Base-by-base conservation (phyloP, 2,113 vertebrate genomes). In the Microcebus murinus region DNA sequence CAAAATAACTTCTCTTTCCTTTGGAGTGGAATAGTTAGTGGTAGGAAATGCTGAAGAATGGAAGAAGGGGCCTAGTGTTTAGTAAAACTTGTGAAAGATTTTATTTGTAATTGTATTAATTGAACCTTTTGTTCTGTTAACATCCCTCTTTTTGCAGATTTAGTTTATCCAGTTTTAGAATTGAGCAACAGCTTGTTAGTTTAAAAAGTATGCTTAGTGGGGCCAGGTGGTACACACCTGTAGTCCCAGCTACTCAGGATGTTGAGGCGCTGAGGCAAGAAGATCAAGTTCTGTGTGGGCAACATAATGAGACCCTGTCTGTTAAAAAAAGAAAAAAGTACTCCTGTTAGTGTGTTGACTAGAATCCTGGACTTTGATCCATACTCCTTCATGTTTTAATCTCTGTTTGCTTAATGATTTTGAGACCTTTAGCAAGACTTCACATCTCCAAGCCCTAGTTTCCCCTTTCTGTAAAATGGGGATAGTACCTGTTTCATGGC, bases 341-440 rank as follows among this genome's bases (percentile, higher is more conserved):
- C 70, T 42, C 36, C 3, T 48, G 21, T 18, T 55, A 87, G 20
- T 59, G 4, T 59, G 15, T 93, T 82, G 55, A 48, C 91, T 55
- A 87, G 76, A 94, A 94, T 31, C 55, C 17, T 89, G 45, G 48
- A 36, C 29, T 96, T 94, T 95, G 45, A 68, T 85, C 77, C 10
- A 27, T 87, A 57, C 20, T 4, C 45, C 68, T 81, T 95, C 77
- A n/a, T 73, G n/a, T 94, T 96, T 93, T 36, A 70, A 27, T 90
- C 27, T 94, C 65, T n/a, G 39, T 91, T 91, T 83, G 61, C 48
- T 82, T 96, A 80, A 68, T 87, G 82, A 79, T 96, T 97, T 93
- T 88, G 68, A 96, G 27, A 79, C 50, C 23, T 61, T 77, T 36
- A 59, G n/a, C 55, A 85, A 82, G 48, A 86, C 50, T 93, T 83